These are phyloP conservation scores for Linyphia triangularis DNA, from an alignment of 2,888 invertebrate species.

Conservation along the genomic window DNA sequence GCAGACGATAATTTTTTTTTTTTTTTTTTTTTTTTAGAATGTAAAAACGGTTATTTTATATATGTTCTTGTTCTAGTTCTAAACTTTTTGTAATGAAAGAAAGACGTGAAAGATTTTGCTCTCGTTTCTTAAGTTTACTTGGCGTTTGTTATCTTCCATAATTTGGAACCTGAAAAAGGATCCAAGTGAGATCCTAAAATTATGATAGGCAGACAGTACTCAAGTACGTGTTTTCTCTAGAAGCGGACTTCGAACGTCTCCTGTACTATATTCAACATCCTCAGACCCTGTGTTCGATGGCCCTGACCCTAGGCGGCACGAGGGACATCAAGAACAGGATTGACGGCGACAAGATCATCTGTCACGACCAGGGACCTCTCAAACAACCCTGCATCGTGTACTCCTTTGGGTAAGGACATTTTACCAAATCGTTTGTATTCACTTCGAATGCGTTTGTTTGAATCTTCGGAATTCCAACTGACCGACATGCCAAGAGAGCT, in stretches of 20 bases:
- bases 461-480: neutral
- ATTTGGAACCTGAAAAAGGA: no score
- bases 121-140: no score
- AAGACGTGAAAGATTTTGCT: no score
- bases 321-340: conserved; percentile 36
- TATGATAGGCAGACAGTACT: no score
- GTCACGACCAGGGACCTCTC: conserved; percentile 55
- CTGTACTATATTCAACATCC: conserved; percentile 64
- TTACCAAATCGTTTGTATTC: neutral
- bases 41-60: no score
- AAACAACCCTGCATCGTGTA: conserved; percentile 60
- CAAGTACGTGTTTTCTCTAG: neutral
- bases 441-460: neutral
- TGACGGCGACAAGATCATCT: conserved; percentile 73
- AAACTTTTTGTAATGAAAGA: no score
- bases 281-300: conserved; percentile 49
- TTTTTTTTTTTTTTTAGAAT: no score
- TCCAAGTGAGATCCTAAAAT: no score
- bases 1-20: no score
- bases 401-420: conserved; percentile 67
- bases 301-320: conserved; percentile 57
- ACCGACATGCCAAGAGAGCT: neutral
- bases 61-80: no score
- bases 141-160: no score
- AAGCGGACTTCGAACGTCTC: conserved; percentile 45